Evolutionary conservation across 2,113 vertebrate species (phyloP).

Genomic region (Amblyornis subalaris): DNA sequence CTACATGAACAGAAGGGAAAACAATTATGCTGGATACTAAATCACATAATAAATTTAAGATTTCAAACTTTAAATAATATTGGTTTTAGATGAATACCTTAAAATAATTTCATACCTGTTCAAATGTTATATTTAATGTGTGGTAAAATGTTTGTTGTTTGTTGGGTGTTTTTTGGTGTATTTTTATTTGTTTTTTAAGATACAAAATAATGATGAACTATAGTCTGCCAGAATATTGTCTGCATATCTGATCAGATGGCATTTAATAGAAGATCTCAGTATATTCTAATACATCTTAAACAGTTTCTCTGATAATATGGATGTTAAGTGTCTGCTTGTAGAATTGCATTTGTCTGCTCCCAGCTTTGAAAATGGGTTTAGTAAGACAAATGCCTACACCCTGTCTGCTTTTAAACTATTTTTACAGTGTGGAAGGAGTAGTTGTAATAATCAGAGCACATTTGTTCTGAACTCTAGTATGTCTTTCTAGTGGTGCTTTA

Average conservation of each 20-base stretch:
- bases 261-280: background rate
- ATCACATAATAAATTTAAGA: background rate
- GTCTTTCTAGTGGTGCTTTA: background rate
- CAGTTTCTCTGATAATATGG: background rate
- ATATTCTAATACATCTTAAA: background rate
- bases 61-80: background rate
- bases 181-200: background rate
- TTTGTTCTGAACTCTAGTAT: background rate
- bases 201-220: background rate
- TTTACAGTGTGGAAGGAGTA: background rate
- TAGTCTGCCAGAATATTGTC: background rate
- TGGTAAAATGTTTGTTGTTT: background rate
- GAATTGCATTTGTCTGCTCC: background rate
- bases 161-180: background rate
- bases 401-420: background rate
- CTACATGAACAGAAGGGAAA: background rate
- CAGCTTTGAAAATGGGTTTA: background rate
- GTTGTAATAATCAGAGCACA: background rate
- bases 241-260: background rate
- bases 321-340: background rate
- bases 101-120: background rate
- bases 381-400: background rate
- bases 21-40: background rate
- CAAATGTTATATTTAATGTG: background rate
- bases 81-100: background rate